Base-by-base conservation (phyloP, 1,140 invertebrate species). In the Drosophila ficusphila region DNA sequence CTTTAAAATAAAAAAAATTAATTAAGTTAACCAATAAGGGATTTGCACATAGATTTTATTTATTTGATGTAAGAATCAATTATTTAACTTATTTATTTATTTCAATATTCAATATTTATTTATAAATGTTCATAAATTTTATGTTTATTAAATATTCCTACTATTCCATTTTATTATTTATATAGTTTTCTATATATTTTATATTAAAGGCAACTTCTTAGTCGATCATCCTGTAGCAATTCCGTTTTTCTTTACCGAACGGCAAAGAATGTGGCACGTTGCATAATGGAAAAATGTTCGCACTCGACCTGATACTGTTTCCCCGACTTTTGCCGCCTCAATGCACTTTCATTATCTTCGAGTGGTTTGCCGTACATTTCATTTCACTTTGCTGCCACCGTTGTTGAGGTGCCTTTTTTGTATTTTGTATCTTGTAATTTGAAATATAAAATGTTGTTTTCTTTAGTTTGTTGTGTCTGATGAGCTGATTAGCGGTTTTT, bases 301-400 rank as follows among this genome's bases (percentile, higher is more conserved):
- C 77, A 70, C 73, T 86, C 76, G 76, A 86, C 82, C 77, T 88
- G 82, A 76, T 67, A 56, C 60, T 68, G 72, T 48, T 65, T 65
- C 73, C 51, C 83, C 49, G 62, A 67, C 69, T 75, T 65, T 64
- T 78, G 42, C 69, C 77, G 83, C 77, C 64, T 88, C 57, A 86
- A 77, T 86, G 82, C 82, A 82, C 70, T 86, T 86, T 86, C 82
- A 86, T 86, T 86, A 86, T 86, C 77, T 82, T 86, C 52, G 73
- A 88, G 82, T 85, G 81, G 57, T 64, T 62, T 46, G 48, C 34
- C 44, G 72, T 74, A 33, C 46, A 39, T 72, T 49, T 19, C 44
- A 39, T 53, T 54, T 41, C 36, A 69, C 36, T 46, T 21, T 39
- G 18, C 16, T 38, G n/a, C 31, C 21, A 58, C 16, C 41, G 44